A percentile compares a stretch with the other conserved stretches of the same genome.
phyloP scores from a whole-genome alignment of 2,113 vertebrate genomes.

The Ageneiosus marmoratus region DNA sequence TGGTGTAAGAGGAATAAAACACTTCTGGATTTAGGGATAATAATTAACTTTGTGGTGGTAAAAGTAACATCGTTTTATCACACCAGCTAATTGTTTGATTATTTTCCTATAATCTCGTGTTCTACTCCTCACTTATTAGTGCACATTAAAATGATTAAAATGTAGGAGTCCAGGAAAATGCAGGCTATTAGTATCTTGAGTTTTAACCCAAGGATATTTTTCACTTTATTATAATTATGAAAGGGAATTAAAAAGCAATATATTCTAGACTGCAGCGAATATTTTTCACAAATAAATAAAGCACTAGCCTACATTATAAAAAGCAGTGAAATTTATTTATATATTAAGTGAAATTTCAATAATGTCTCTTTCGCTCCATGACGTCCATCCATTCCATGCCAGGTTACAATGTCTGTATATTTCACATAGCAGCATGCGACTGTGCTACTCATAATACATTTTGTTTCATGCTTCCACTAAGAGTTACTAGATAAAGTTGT shows the following conservation, averaged over 20 bases:
- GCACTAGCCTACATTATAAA: conserved; percentile 79
- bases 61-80: neutral
- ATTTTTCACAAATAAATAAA: conserved; percentile 73
- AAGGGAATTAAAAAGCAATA: conserved; percentile 30
- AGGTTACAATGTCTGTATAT: conserved; percentile 19
- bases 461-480: neutral
- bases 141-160: neutral
- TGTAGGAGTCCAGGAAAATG: neutral
- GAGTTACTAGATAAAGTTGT: conserved; percentile 17
- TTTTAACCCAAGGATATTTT: conserved; percentile 10
- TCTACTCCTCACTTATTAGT: neutral
- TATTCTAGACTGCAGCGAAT: conserved; percentile 68
- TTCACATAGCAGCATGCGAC: conserved; percentile 27
- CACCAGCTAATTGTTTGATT: neutral
- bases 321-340: conserved; percentile 33
- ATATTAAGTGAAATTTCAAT: conserved; percentile 46
- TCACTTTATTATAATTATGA: conserved; percentile 34
- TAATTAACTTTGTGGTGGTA: neutral
- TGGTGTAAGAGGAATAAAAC: neutral
- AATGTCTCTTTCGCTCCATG: neutral
- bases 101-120: neutral
- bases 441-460: conserved; percentile 10
- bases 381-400: neutral
- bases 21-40: neutral
- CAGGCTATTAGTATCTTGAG: neutral